Percentiles rank a stretch among this genome's conserved stretches.
Conservation (phyloP, 1,140 invertebrate species). For the Trinorchestia longiramus region DNA sequence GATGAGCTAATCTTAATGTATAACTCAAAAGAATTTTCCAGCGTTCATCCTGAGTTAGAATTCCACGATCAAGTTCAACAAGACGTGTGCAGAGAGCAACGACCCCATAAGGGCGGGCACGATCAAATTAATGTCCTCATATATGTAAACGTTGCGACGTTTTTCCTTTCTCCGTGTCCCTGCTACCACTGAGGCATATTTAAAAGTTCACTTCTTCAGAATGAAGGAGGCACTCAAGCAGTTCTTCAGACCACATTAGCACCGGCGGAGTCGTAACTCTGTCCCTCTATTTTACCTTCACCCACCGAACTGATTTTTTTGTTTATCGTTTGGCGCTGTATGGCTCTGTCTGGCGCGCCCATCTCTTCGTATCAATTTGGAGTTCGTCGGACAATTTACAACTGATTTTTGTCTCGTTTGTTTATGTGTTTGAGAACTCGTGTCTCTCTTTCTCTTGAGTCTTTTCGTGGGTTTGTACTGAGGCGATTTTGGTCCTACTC, state of each 20-base stretch:
- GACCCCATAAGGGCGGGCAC: not conserved
- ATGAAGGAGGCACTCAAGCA: not conserved
- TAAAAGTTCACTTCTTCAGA: not conserved
- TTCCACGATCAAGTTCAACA: not conserved
- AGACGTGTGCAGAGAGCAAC: not conserved
- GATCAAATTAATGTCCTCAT: not conserved
- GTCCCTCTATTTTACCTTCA: conserved; percentile 18
- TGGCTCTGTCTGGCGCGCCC: conserved; percentile 11
- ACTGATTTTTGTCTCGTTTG: conserved; percentile 38
- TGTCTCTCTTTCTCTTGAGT: conserved; percentile 1
- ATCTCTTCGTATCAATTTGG: not conserved
- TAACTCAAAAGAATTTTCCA: not conserved
- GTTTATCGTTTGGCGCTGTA: not conserved
- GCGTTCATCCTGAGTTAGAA: not conserved
- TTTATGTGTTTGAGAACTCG: conserved; percentile 22
- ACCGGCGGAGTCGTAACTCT: not conserved
- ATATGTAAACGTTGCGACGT: not conserved
- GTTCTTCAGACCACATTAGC: conserved; percentile 7
- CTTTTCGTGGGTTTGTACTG: not conserved
- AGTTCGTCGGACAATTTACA: not conserved
- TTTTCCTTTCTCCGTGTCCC: not conserved
- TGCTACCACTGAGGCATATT: not conserved
- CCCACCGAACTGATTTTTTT: not conserved
- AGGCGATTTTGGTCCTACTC: not conserved
- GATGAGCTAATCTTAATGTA: not conserved